A percentile compares a stretch with the other conserved stretches of the same genome.
phyloP scores from a whole-genome alignment of 2,888 invertebrate genomes.

The Ryuthela nishihirai region DNA sequence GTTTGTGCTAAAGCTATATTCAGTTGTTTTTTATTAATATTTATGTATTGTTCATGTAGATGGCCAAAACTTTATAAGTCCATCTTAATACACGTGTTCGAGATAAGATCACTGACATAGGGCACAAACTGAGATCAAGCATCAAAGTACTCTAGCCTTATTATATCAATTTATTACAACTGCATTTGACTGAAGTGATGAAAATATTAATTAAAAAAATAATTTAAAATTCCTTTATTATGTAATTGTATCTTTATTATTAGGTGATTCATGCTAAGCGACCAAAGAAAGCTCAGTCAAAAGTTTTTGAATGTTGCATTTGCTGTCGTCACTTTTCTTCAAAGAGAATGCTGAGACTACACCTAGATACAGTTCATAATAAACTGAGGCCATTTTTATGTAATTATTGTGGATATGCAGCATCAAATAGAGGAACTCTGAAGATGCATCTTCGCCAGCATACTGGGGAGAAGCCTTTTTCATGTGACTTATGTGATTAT shows the following conservation, averaged over 20 bases:
- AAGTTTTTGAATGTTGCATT: conserved; percentile 60
- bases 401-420: conserved; percentile 63
- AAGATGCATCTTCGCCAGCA: conserved; percentile 66
- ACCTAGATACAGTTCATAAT: conserved; percentile 63
- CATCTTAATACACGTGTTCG: too few relatives aligned
- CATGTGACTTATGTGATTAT: conserved; percentile 69
- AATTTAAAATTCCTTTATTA: too few relatives aligned
- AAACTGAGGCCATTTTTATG: conserved; percentile 65
- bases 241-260: conserved; percentile 13
- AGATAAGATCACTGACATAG: too few relatives aligned
- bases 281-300: conserved; percentile 47
- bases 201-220: too few relatives aligned
- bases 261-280: conserved; percentile 52
- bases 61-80: too few relatives aligned
- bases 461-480: conserved; percentile 73
- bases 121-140: too few relatives aligned
- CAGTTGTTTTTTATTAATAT: too few relatives aligned
- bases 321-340: conserved; percentile 61
- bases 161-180: too few relatives aligned
- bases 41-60: too few relatives aligned
- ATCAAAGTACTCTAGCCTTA: too few relatives aligned
- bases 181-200: too few relatives aligned
- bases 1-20: too few relatives aligned
- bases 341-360: conserved; percentile 56
- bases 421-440: conserved; percentile 62